Base-by-base conservation (phyloP, 53 echinoderm and acorn worm species). In the Crossaster papposus region DNA sequence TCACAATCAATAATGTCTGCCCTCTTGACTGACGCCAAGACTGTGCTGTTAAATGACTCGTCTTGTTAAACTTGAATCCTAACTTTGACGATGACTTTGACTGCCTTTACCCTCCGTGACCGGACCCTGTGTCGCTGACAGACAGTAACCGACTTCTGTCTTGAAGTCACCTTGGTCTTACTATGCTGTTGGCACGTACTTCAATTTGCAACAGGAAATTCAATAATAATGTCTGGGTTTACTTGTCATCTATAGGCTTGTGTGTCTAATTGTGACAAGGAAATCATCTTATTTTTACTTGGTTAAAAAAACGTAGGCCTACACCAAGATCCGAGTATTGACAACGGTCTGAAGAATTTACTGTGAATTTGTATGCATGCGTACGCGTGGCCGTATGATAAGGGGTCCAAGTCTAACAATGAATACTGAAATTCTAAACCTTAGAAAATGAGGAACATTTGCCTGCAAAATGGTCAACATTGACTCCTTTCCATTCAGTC, bases 191-290 rank as follows among this genome's bases (percentile, higher is more conserved):
- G 52, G 26, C 72, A n/a, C 84, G 14, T 51, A 70, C 71, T 52
- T 51, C 70, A 70, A 51, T 30, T 84, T 51, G 84, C 53, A 72
- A 72, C 84, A 68, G 84, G 84, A 84, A 84, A 53, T 30, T 10
- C 54, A 10, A 13, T 62, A 81, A 34, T 30, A 14, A 26, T 83
- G 14, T 4, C 34, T 71, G 29, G 32, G 30, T 13, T 71, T 30
- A 28, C 71, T 12, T n/a, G 13, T 71, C 71, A 31, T n/a, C 71
- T 71, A 0, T 44, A 44, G 29, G 35, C 75, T 14, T 10, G 24
- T 30, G 75, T 0, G 24, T 2, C 75, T 74, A 44, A 44, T 44
- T 74, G 31, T 74, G 75, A 74, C 75, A 17, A 74, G 75, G 68
- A 20, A 68, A 68, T 28, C 17, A 68, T 68, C 3, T 10, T 11